Conservation (phyloP, 2,888 invertebrate genomes). For the Podotricha telesiphe region DNA sequence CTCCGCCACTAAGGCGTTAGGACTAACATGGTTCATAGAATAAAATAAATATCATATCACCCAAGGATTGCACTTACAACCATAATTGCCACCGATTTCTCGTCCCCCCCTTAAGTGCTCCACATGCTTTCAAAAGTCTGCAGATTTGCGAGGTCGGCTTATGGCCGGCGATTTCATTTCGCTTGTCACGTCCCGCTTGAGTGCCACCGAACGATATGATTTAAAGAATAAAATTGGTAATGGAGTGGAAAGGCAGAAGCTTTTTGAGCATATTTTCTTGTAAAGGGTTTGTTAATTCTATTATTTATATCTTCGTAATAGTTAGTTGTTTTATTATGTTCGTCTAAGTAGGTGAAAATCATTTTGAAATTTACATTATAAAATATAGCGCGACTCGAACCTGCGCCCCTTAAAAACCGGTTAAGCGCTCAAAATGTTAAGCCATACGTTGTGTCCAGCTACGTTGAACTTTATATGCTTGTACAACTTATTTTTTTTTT, state of each 20-base stretch:
- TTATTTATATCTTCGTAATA: not conserved
- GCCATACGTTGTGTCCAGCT: no score
- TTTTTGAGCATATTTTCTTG: constrained; percentile 57
- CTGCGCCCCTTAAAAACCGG: no score
- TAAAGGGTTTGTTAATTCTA: constrained; percentile 47
- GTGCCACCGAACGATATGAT: constrained; percentile 72
- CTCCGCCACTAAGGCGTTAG: not conserved
- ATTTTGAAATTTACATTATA: no score
- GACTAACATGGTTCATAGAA: constrained; percentile 33
- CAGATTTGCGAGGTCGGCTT: constrained; percentile 78
- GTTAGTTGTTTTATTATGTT: not conserved
- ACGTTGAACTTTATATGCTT: no score
- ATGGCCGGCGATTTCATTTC: constrained; percentile 79
- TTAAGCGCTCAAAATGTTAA: no score
- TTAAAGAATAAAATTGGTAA: constrained; percentile 80
- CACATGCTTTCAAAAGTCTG: constrained; percentile 67
- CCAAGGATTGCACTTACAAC: constrained; percentile 68
- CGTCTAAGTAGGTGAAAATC: no score
- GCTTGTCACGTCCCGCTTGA: constrained; percentile 76
- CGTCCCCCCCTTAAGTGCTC: constrained; percentile 76
- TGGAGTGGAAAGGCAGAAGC: constrained; percentile 75
- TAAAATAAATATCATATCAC: constrained; percentile 45
- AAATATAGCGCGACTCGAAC: no score
- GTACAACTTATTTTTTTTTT: no score
- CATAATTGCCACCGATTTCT: constrained; percentile 82